Evolutionary conservation across 2,113 vertebrate species (phyloP).

Genomic region (Heloderma charlesbogerti): DNA sequence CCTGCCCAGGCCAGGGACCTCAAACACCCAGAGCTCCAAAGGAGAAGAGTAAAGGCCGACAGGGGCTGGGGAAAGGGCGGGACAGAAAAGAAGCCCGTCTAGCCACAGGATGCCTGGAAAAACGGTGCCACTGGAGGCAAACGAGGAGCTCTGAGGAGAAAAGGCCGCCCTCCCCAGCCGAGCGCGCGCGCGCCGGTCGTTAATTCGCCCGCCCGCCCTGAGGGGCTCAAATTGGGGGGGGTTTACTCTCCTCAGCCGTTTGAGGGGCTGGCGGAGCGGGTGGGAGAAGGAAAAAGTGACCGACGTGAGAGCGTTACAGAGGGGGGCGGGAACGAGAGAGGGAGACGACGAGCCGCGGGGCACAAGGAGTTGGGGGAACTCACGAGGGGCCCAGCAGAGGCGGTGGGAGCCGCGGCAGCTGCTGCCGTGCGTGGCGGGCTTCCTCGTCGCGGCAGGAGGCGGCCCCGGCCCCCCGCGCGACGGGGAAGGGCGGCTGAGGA

Average conservation of each 20-base stretch:
- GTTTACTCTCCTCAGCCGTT: neutral
- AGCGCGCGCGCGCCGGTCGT: neutral
- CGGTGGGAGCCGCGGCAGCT: neutral
- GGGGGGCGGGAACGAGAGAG: no score
- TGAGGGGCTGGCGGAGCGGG: neutral
- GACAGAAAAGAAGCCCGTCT: neutral
- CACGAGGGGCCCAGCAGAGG: neutral
- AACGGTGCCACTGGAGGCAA: neutral
- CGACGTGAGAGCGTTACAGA: neutral
- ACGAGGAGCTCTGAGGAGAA: neutral
- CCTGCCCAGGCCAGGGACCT: neutral
- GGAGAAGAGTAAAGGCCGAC: neutral
- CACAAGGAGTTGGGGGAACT: neutral
- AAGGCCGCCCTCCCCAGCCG: neutral
- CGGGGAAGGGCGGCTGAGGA: neutral
- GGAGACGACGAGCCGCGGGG: neutral
- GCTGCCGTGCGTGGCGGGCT: accelerated
- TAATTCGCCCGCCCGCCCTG: neutral
- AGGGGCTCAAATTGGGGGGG: neutral
- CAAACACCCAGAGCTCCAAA: neutral
- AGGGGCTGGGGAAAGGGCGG: no score
- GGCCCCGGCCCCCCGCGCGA: neutral
- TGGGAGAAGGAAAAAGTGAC: neutral
- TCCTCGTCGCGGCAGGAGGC: neutral
- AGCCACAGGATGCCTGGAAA: neutral